Evolutionary conservation across 2,888 invertebrate genomes (phyloP), one percentile per base, ranked within the genome.

Genomic region (Dichetophora obliterata): DNA sequence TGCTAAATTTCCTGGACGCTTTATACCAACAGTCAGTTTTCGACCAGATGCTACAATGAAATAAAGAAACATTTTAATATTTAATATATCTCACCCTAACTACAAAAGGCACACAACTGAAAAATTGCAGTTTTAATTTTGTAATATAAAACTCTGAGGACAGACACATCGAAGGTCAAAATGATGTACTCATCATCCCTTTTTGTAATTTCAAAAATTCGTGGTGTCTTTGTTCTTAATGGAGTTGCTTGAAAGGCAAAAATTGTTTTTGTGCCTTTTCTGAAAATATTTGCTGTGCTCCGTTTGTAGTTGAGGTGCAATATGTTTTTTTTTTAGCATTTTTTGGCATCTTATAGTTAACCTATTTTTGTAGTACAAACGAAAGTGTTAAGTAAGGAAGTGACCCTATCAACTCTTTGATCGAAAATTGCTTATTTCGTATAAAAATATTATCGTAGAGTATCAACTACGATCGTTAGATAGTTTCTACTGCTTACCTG

Each of bases 1-100:
- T 0, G 92, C 91, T 9, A 93, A 91, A 6, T 91, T 91, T 2
- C 92, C 91, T 79, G 94, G 92, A 70, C 95, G 91, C 81, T 94
- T 93, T 19, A 93, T 93, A n/a, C 94, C 93, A 52, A 95, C 92
- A 11, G 93, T 93, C 79, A 95, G 89, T 89, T 95, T 96, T 81
- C 95, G 93, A 6, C 95, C 96, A 80, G 95, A 94, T 83, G 95
- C 95, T 95, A 87, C 31, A 87, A 86, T 63, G 0, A 19, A 72
- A 22, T 43, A 50, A 37, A 52, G 37, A 50, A 19, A 19, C 14
- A 43, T 22, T 65, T 2, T 37, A 43, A 72, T 48, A 57, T 73
- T 11, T 54, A 43, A 72, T 48, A 57, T 65, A 37, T 48, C 50
- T 34, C 61, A 43, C 68, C 34, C 69, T 48, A 14, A 54, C 19